These are phyloP conservation scores for Ceratina calcarata DNA, from an alignment of 1,140 invertebrate genomes.

Conservation along the genomic window DNA sequence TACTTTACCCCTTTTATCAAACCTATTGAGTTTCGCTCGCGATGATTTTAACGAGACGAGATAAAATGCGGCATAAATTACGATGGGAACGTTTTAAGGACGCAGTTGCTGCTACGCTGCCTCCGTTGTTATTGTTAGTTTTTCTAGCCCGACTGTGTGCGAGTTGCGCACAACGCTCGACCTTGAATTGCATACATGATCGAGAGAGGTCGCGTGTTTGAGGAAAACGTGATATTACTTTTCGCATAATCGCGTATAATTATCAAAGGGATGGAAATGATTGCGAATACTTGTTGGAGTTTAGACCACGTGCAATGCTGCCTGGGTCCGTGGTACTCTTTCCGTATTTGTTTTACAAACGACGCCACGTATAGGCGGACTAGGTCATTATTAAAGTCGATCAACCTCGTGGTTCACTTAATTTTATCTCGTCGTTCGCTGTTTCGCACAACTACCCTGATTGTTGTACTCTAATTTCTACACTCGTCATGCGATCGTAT, in stretches of 20 bases:
- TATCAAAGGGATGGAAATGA: constrained; percentile 8
- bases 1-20: neutral
- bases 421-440: neutral
- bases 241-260: constrained; percentile 8
- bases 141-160: constrained; percentile 9
- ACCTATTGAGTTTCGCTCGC: neutral
- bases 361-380: no score
- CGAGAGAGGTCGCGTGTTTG: constrained; percentile 36
- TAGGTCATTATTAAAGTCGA: constrained; percentile 10
- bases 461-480: neutral
- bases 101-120: neutral
- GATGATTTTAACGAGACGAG: neutral
- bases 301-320: constrained; percentile 28
- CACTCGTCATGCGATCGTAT: no score
- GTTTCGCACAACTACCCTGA: neutral
- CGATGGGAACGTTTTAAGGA: neutral
- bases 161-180: constrained; percentile 46
- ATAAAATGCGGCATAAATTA: neutral
- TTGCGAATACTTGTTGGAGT: constrained; percentile 44
- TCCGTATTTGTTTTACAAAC: neutral
- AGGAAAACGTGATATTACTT: constrained; percentile 4
- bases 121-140: constrained; percentile 40
- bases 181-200: constrained; percentile 43
- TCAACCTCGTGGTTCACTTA: neutral
- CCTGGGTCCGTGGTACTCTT: neutral